These are phyloP conservation scores for Drosophila atripex DNA, from an alignment of 2,888 invertebrate species.

Conservation along the genomic window DNA sequence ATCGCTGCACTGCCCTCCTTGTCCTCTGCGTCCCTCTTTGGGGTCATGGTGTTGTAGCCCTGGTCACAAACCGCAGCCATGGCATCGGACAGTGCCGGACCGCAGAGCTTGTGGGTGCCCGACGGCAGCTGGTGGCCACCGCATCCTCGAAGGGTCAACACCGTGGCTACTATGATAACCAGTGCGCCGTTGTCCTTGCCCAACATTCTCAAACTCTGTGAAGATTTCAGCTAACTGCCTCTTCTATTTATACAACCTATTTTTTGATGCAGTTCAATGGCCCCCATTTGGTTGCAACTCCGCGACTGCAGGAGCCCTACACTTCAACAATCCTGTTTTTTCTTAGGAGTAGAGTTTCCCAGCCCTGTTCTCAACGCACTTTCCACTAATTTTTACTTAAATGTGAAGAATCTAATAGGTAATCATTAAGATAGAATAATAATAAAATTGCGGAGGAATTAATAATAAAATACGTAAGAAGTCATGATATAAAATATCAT, in stretches of 20 bases:
- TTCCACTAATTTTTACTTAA: not conserved
- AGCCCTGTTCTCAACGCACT: not conserved
- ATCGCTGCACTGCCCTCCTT: not conserved
- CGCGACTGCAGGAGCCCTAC: not conserved
- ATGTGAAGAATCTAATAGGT: not conserved
- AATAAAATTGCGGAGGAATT: no score
- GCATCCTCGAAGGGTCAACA: conserved; percentile 25
- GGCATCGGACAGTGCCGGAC: conserved; percentile 58
- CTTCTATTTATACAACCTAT: conserved; percentile 60
- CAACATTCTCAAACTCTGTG: conserved; percentile 53
- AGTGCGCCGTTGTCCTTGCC: conserved; percentile 43
- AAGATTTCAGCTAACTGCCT: conserved; percentile 32
- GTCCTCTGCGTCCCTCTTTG: conserved; percentile 21
- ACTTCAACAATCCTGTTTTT: conserved; percentile 20
- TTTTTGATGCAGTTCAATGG: conserved; percentile 61
- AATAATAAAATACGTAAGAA: no score
- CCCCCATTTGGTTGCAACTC: conserved; percentile 40
- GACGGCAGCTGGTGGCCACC: conserved; percentile 43
- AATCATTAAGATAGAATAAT: no score
- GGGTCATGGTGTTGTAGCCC: conserved; percentile 61
- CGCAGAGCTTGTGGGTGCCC: conserved; percentile 69
- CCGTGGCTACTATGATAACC: conserved; percentile 6
- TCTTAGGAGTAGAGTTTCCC: not conserved
- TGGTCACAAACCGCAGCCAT: conserved; percentile 62
- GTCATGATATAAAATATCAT: no score